Percentiles rank a stretch among this genome's conserved stretches.
These are phyloP conservation scores for Dipodomys spectabilis DNA, from an alignment of 2,113 vertebrate genomes.

Conservation along the genomic window DNA sequence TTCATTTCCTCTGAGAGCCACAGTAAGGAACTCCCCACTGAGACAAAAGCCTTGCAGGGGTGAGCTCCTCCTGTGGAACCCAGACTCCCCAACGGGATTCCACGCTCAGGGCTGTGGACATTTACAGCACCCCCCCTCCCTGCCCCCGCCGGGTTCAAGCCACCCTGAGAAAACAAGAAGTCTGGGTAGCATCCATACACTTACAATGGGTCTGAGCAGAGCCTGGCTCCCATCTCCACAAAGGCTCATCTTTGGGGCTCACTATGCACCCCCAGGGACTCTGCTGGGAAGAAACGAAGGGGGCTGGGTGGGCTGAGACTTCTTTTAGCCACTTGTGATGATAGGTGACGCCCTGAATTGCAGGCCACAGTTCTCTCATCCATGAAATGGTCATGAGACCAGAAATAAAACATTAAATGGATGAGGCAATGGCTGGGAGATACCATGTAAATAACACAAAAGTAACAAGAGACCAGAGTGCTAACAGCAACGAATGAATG, in stretches of 20 bases:
- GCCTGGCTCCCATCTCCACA: background rate
- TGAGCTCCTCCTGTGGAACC: background rate
- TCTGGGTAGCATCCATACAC: background rate
- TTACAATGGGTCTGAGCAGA: background rate
- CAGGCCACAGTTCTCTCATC: background rate
- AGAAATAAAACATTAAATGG: background rate
- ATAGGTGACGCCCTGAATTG: background rate
- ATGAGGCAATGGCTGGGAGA: background rate
- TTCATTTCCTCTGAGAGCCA: slow-evolving; percentile 79
- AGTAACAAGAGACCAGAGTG: background rate
- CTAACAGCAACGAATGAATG: background rate
- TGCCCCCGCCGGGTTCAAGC: background rate
- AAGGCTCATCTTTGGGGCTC: background rate
- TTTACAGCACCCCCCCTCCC: background rate
- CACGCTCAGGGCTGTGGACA: fast-evolving
- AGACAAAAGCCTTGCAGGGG: background rate
- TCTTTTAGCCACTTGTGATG: background rate
- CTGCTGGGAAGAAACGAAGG: background rate
- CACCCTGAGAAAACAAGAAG: background rate
- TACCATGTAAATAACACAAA: background rate
- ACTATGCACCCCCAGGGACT: background rate
- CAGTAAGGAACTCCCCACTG: slow-evolving; percentile 60
- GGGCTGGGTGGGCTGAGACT: background rate
- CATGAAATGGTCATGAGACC: background rate
- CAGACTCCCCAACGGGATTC: background rate